phyloP scores from a whole-genome alignment of 2,113 vertebrate genomes.

The Andinoacara biseriatus region DNA sequence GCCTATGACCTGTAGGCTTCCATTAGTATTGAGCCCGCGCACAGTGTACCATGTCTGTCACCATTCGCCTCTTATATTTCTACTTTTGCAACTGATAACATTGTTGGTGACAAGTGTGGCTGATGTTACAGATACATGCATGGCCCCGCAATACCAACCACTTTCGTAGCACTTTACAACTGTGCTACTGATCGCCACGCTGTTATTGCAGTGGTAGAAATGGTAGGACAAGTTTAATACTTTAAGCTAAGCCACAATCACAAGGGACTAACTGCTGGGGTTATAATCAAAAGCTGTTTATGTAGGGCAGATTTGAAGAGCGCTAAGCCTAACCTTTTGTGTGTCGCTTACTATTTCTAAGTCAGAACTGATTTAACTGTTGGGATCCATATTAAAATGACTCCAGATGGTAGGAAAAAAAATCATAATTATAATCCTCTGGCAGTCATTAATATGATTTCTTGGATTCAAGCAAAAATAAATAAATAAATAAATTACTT shows the following conservation, averaged over 20 bases:
- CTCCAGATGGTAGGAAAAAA: slow-evolving; percentile 60
- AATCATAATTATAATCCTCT: slow-evolving; percentile 64
- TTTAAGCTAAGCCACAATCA: slow-evolving; percentile 78
- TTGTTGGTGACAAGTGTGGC: slow-evolving; percentile 50
- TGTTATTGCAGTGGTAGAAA: slow-evolving; percentile 67
- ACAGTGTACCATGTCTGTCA: slow-evolving; percentile 51
- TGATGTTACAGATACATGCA: slow-evolving; percentile 56
- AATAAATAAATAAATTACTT: slow-evolving; percentile 18
- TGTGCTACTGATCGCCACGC: slow-evolving; percentile 53
- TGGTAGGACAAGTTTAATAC: slow-evolving; percentile 74
- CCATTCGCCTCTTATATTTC: slow-evolving; percentile 48
- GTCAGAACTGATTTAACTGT: slow-evolving; percentile 74
- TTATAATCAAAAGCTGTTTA: slow-evolving; percentile 80
- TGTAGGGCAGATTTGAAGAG: slow-evolving; percentile 76
- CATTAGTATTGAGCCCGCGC: slow-evolving; percentile 54
- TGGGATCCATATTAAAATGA: slow-evolving; percentile 72
- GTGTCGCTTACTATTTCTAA: slow-evolving; percentile 67
- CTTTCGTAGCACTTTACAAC: slow-evolving; percentile 43
- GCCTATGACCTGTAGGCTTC: slow-evolving; percentile 57
- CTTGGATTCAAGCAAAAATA: slow-evolving; percentile 67
- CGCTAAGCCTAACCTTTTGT: slow-evolving; percentile 78
- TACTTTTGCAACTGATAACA: slow-evolving; percentile 48
- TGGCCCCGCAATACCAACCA: slow-evolving; percentile 52
- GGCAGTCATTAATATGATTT: slow-evolving; percentile 68
- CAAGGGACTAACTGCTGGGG: slow-evolving; percentile 68